Percentiles rank a stretch among this genome's conserved stretches.
Conservation (phyloP, 2,113 vertebrate species). For the Uria lomvia region DNA sequence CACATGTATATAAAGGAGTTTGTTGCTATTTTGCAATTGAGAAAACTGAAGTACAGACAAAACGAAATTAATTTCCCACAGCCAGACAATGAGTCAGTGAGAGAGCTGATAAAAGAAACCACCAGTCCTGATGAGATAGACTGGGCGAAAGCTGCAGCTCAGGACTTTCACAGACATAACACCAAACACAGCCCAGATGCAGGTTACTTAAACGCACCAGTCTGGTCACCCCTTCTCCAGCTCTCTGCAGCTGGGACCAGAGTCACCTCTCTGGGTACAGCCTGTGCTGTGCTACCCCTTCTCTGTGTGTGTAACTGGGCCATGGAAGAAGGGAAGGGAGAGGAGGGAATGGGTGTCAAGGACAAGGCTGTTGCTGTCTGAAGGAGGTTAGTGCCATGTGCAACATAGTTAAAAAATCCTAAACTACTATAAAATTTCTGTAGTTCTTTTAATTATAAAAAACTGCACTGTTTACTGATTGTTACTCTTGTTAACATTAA, state of each 20-base stretch:
- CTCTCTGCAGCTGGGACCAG: not conserved
- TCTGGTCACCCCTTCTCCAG: not conserved
- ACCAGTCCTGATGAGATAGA: not conserved
- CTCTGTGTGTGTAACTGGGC: fast-evolving
- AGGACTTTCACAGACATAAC: not conserved
- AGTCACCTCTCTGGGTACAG: not conserved
- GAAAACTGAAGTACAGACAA: not conserved
- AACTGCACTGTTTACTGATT: not conserved
- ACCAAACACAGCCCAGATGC: not conserved
- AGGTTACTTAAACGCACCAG: fast-evolving
- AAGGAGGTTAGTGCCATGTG: not conserved
- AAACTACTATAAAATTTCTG: not conserved
- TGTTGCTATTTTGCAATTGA: not conserved
- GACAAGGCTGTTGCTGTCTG: not conserved
- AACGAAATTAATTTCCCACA: not conserved
- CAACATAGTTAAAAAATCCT: not conserved
- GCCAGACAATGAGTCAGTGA: constrained; percentile 27
- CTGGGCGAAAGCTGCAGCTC: not conserved
- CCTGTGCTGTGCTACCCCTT: not conserved
- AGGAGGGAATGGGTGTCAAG: not conserved
- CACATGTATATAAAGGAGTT: not conserved
- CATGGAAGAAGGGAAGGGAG: not conserved
- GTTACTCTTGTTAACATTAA: not conserved
- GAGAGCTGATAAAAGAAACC: constrained; percentile 14
- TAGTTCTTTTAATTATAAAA: not conserved